Evolutionary conservation across 2,888 invertebrate species (phyloP), one percentile per base, ranked within the genome.

Genomic region (Ornithoptera priamus): DNA sequence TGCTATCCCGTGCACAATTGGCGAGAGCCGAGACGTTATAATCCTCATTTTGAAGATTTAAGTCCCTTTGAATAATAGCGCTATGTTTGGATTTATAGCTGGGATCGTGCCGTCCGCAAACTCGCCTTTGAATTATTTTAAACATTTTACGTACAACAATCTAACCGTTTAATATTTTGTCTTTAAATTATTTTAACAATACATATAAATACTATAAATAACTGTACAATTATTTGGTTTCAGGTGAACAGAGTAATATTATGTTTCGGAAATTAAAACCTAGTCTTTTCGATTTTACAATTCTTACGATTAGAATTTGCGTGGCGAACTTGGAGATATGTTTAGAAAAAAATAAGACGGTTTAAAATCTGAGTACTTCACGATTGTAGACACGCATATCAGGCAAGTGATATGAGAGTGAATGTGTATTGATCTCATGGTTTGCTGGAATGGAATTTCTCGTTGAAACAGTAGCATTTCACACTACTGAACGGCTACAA

Each of bases 1-100:
- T n/a, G 61, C 18, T 39, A 61, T 42, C n/a, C 39, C n/a, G 30
- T 12, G 39, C 18, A 36, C 61, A 61, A 39, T 39, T 61, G 61
- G 39, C 39, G 39, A 61, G 60, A 36, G 61, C 60, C 61, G 36
- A 61, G 61, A 61, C 61, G 39, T 61, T 61, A 42, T 61, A 61
- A 61, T 61, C 61, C 61, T 61, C 61, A 63, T 63, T 50, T 50
- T 50, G 63, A 63, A 53, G 63, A 63, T 63, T 63, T 63, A 63
- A 63, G 63, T 30, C 50, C 63, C 53, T 63, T 63, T 63, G 63
- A 63, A 63, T 63, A 63, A 63, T 63, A 53, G 53, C 63, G 12
- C 24, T 22, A 18, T 24, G 18, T 63, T 63, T 17, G 24, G 50
- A 63, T 53, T 63, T 50, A 62, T 62, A 53, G 50, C 53, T n/a